These are phyloP conservation scores for Loriculus beryllinus DNA, from an alignment of 2,797 vertebrate genomes.

Conservation along the genomic window DNA sequence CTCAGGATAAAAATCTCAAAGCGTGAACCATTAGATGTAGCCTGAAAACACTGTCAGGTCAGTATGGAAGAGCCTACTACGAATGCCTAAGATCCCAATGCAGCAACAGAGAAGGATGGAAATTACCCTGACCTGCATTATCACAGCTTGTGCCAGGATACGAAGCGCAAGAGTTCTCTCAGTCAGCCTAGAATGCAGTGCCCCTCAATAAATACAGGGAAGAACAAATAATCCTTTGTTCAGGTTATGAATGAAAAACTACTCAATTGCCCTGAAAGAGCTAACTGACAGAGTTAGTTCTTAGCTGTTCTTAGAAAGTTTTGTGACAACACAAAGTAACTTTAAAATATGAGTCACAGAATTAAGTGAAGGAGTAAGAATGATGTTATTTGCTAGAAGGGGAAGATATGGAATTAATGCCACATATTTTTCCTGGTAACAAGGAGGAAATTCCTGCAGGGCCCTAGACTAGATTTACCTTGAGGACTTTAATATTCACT, in stretches of 20 bases:
- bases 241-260: not conserved
- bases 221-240: not conserved
- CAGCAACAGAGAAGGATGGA: not conserved
- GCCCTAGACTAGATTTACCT: not conserved
- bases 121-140: not conserved
- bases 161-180: not conserved
- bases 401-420: not conserved
- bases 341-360: not conserved
- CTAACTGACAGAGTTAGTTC: not conserved
- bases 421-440: not conserved
- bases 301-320: not conserved
- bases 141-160: not conserved
- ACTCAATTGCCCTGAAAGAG: accelerated
- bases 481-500: not conserved
- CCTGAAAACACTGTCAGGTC: not conserved
- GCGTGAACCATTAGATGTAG: not conserved
- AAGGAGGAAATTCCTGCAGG: not conserved
- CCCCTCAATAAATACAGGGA: not conserved
- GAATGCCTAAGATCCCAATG: not conserved
- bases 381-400: not conserved
- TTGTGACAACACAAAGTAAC: not conserved
- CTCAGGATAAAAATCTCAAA: not conserved
- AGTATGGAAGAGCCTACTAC: not conserved
- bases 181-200: not conserved
- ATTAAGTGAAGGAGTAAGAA: not conserved